A percentile compares a stretch with the other conserved stretches of the same genome.
These are phyloP conservation scores for Leptatherina wallacei DNA, from an alignment of 2,797 vertebrate genomes.

Conservation along the genomic window DNA sequence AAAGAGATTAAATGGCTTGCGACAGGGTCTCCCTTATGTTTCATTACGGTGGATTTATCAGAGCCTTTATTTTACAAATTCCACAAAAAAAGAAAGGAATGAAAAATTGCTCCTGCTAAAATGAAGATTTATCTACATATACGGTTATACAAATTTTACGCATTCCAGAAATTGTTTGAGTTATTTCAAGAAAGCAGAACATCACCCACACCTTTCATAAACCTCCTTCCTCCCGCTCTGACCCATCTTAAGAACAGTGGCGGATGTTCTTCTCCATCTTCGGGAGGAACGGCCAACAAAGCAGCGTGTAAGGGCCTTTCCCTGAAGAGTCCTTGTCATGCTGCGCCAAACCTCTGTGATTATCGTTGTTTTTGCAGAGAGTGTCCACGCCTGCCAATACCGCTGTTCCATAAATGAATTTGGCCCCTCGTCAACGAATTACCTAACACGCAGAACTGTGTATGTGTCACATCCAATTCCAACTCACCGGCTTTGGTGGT, in stretches of 20 bases:
- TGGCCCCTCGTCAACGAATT: conserved; percentile 85
- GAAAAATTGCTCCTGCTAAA: conserved; percentile 7
- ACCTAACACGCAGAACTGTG: conserved; percentile 84
- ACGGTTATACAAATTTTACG: conserved; percentile 13
- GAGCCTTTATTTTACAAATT: conserved; percentile 75
- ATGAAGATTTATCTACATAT: conserved; percentile 23
- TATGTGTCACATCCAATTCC: conserved; percentile 85
- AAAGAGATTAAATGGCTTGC: conserved; percentile 82
- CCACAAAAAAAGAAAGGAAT: conserved; percentile 9
- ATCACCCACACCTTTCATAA: conserved; percentile 54
- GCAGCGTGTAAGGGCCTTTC: conserved; percentile 83
- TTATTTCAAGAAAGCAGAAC: conserved; percentile 43
- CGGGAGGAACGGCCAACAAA: conserved; percentile 81
- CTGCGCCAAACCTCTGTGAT: conserved; percentile 84
- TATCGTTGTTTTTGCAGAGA: conserved; percentile 85
- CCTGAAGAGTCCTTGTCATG: conserved; percentile 84
- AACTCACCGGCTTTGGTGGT: conserved; percentile 83
- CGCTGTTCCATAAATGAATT: conserved; percentile 86
- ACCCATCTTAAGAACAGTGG: conserved; percentile 72
- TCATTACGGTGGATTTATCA: conserved; percentile 76
- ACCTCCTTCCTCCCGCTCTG: conserved; percentile 50
- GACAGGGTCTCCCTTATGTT: conserved; percentile 78
- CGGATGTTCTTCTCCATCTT: conserved; percentile 79
- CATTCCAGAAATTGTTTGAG: conserved; percentile 28
- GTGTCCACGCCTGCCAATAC: conserved; percentile 84